phyloP scores from a whole-genome alignment of 2,797 vertebrate genomes.

The Chaetodon trifasciatus region DNA sequence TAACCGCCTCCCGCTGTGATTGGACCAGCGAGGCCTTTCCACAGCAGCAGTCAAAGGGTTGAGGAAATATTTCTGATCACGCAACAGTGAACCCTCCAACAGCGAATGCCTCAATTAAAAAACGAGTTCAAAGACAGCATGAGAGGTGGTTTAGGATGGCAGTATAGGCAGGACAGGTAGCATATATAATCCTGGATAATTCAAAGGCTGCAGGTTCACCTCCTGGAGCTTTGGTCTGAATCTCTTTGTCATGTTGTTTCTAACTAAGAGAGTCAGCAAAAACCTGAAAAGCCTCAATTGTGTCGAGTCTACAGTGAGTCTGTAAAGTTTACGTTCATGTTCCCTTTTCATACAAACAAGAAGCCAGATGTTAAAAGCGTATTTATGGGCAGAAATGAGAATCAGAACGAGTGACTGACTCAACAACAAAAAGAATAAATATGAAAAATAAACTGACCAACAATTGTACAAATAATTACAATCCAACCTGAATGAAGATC shows the following conservation, averaged over 20 bases:
- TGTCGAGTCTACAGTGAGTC: not conserved
- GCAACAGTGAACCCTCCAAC: not conserved
- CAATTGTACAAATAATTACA: too few relatives aligned
- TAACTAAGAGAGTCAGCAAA: not conserved
- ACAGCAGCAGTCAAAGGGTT: slow-evolving; percentile 3
- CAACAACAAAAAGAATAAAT: too few relatives aligned
- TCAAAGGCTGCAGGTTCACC: not conserved
- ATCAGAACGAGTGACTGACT: not conserved
- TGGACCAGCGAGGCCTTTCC: not conserved
- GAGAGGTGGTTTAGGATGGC: not conserved
- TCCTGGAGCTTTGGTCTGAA: not conserved
- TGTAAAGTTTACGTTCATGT: not conserved
- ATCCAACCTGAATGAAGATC: too few relatives aligned
- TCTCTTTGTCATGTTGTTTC: too few relatives aligned
- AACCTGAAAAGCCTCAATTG: not conserved
- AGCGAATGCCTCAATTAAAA: slow-evolving; percentile 23
- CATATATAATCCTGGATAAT: not conserved
- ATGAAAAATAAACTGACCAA: too few relatives aligned
- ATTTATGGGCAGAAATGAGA: not conserved
- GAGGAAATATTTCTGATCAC: slow-evolving; percentile 12
- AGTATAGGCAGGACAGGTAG: not conserved
- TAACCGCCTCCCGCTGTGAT: not conserved
- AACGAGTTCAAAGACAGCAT: not conserved
- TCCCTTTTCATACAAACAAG: too few relatives aligned
- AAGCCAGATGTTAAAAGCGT: too few relatives aligned